Evolutionary conservation across 2,113 vertebrate genomes (phyloP).

Genomic region (Daboia siamensis): DNA sequence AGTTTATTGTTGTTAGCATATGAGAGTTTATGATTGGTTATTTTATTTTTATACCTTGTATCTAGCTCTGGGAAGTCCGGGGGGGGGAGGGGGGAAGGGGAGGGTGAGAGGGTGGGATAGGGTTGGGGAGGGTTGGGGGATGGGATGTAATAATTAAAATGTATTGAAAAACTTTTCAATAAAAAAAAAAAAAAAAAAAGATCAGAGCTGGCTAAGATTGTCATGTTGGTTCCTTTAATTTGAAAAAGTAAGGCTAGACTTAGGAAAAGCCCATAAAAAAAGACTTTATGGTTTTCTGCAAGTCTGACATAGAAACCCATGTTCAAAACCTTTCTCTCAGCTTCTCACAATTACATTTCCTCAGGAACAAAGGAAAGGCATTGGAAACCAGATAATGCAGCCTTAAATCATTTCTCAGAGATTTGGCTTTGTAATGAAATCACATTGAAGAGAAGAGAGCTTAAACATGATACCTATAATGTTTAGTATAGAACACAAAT

Average conservation of each 20-base stretch:
- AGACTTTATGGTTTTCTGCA: slow-evolving; percentile 80
- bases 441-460: slow-evolving; percentile 19
- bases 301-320: slow-evolving; percentile 72
- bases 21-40: no score
- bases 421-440: slow-evolving; percentile 62
- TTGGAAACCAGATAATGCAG: slow-evolving; percentile 85
- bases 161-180: no score
- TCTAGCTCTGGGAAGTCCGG: no score
- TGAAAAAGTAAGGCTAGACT: slow-evolving; percentile 71
- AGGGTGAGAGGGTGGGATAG: no score
- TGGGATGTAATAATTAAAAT: no score
- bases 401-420: slow-evolving; percentile 77
- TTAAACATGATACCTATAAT: slow-evolving; percentile 63
- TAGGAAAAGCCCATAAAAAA: slow-evolving; percentile 81
- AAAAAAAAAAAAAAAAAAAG: no score
- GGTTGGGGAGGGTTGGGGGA: no score
- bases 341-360: slow-evolving; percentile 81
- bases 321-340: slow-evolving; percentile 65
- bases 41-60: no score
- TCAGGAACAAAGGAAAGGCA: slow-evolving; percentile 83
- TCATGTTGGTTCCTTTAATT: slow-evolving; percentile 87
- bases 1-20: no score
- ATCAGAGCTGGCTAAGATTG: slow-evolving; percentile 78
- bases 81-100: no score
- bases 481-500: slow-evolving; percentile 72